Evolutionary conservation across 2,113 vertebrate genomes (phyloP).

Genomic region (Gila orcuttii): DNA sequence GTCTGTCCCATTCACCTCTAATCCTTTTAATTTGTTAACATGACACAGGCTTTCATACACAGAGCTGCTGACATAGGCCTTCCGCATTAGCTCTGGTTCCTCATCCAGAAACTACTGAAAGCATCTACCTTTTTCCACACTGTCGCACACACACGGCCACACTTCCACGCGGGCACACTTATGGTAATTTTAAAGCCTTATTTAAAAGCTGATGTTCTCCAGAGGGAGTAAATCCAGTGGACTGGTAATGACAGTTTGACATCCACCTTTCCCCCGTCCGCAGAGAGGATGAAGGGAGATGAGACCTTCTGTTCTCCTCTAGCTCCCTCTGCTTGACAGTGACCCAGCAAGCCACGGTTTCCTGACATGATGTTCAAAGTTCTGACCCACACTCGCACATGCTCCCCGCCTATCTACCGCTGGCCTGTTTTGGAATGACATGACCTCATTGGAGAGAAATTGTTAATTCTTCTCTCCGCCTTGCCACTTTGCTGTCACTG

Average conservation of each 20-base stretch:
- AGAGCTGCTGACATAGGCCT: conserved; percentile 52
- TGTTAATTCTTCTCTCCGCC: conserved; percentile 54
- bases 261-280: conserved; percentile 46
- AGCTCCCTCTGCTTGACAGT: conserved; percentile 34
- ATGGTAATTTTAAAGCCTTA: conserved; percentile 56
- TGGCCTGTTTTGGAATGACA: conserved; percentile 46
- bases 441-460: conserved; percentile 54
- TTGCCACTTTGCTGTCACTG: conserved; percentile 56
- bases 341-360: conserved; percentile 43
- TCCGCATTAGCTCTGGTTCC: conserved; percentile 47
- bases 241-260: conserved; percentile 49
- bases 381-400: conserved; percentile 20
- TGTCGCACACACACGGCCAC: conserved; percentile 28
- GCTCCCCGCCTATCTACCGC: conserved; percentile 19
- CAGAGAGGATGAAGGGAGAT: conserved; percentile 42
- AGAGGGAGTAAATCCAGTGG: conserved; percentile 42
- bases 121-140: conserved; percentile 44
- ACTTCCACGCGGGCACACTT: conserved; percentile 42
- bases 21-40: conserved; percentile 79
- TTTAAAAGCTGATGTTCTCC: conserved; percentile 52
- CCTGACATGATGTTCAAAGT: conserved; percentile 52
- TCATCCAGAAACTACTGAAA: conserved; percentile 51
- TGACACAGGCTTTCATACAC: conserved; percentile 61
- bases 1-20: conserved; percentile 73
- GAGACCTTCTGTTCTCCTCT: conserved; percentile 38